Base-by-base conservation (phyloP, 64 coral and sea anemone genomes). In the Cladopsammia gracilis region DNA sequence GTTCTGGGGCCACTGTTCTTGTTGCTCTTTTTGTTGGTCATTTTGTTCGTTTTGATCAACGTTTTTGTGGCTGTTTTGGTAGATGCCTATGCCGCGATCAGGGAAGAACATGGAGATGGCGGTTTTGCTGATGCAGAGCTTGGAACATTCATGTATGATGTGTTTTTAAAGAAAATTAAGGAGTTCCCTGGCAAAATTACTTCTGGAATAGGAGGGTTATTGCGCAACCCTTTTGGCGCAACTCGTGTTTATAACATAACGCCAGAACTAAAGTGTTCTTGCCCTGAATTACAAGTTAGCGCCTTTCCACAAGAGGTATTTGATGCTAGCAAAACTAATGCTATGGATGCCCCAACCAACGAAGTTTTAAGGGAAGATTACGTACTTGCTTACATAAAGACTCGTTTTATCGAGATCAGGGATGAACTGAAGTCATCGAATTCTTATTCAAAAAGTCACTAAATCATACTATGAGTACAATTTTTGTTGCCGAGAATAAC, bases 21-120 rank as follows among this genome's bases (percentile, higher is more conserved):
- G 6, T 91, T 69, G 1, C 56, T 67, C 18, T 83, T 72, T 46
- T 47, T 79, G 25, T 8, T 24, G 44, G 12, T 43, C 48, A 91
- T 83, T 64, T 60, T 70, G 14, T 48, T 83, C 4, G 13, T 91
- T 12, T 20, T 91, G 10, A 49, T 90, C 13, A 90, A 90, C 60
- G 51, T 82, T 8, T 69, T 81, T 56, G 24, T 90, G 20, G 76
- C 48, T 10, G 76, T 90, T 77, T 69, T 91, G 8, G 67, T 82
- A 5, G 51, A 91, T 6, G 70, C 49, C 5, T 91, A 72, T 58
- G 50, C 45, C 8, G 70, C 62, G 44, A 73, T 88, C 52, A 82
- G 70, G 49, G 52, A 70, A 10, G 15, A 61, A 3, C 50, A 50
- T 12, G 53, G 9, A 4, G 19, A 75, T 52, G 50, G 6, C 0